phyloP scores from a whole-genome alignment of 2,888 invertebrate genomes.

The Campopleginae sp. region DNA sequence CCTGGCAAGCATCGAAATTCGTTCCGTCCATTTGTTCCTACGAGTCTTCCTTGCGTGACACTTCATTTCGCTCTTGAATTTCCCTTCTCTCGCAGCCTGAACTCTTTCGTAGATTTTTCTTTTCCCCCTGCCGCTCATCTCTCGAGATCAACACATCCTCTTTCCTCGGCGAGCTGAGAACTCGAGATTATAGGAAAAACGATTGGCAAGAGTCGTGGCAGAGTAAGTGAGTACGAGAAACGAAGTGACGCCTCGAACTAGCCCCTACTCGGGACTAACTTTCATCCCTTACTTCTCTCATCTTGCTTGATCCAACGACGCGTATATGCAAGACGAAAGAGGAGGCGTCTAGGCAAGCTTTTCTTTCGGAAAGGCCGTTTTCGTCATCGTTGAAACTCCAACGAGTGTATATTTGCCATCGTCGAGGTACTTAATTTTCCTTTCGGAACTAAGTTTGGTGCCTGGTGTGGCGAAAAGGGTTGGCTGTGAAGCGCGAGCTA shows the following conservation, averaged over 20 bases:
- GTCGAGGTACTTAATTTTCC: conserved; percentile 82
- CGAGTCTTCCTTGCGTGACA: conserved; percentile 50
- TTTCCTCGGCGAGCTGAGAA: background rate
- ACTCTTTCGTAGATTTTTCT: conserved; percentile 17
- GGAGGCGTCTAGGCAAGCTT: conserved; percentile 40
- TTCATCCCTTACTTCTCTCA: conserved; percentile 34
- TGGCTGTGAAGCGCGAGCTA: conserved; percentile 3
- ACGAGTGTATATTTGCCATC: conserved; percentile 78
- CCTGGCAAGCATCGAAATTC: conserved; percentile 50
- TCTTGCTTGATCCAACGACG: conserved; percentile 32
- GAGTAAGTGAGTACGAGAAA: conserved; percentile 44
- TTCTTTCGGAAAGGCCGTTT: conserved; percentile 57
- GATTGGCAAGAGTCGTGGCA: conserved; percentile 51
- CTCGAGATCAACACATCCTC: conserved; percentile 15
- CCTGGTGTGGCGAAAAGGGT: conserved; percentile 37
- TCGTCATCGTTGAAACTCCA: conserved; percentile 60
- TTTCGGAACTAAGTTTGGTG: conserved; percentile 80
- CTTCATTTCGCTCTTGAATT: conserved; percentile 57
- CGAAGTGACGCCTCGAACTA: conserved; percentile 22
- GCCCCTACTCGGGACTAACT: conserved; percentile 44
- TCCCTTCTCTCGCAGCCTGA: background rate
- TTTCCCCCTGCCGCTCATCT: background rate
- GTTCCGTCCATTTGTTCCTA: conserved; percentile 52
- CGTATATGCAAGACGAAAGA: conserved; percentile 57
- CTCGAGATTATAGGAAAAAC: conserved; percentile 42